A percentile compares a stretch with the other conserved stretches of the same genome.
These are phyloP conservation scores for Drosophila sordidula DNA, from an alignment of 2,888 invertebrate genomes.

Conservation along the genomic window DNA sequence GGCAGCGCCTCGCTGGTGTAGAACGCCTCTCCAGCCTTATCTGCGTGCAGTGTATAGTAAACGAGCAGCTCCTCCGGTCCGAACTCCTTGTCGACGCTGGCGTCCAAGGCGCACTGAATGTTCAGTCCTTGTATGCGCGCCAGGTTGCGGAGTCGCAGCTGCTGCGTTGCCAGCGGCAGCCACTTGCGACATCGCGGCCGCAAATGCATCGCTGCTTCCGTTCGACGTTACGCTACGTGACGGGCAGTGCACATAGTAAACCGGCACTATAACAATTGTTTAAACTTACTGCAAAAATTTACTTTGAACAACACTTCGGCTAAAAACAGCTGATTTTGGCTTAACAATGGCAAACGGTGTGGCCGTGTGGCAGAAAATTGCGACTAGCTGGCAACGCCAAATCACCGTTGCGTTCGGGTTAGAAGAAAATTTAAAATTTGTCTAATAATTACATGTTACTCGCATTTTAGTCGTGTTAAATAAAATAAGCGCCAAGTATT, in stretches of 20 bases:
- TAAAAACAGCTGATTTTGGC: constrained; percentile 62
- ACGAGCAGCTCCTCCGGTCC: constrained; percentile 85
- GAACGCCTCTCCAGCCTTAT: constrained; percentile 92
- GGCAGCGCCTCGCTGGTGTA: constrained; percentile 92
- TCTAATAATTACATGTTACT: too few relatives aligned
- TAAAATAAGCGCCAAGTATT: too few relatives aligned
- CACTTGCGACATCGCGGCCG: constrained; percentile 80
- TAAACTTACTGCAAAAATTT: constrained; percentile 38
- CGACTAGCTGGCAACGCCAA: constrained; percentile 25
- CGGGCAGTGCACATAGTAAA: constrained; percentile 40
- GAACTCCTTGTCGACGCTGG: constrained; percentile 10
- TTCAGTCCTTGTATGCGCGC: constrained; percentile 90
- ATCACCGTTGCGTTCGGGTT: neutral
- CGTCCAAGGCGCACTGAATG: constrained; percentile 77
- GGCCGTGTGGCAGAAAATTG: constrained; percentile 5
- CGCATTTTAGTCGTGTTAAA: too few relatives aligned
- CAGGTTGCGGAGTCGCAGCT: constrained; percentile 92
- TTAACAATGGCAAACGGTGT: constrained; percentile 41
- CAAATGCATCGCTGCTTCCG: constrained; percentile 65
- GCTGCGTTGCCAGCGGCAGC: constrained; percentile 91
- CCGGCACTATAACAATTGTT: constrained; percentile 22
- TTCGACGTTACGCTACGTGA: constrained; percentile 41
- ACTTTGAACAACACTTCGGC: constrained; percentile 41
- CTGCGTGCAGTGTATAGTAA: constrained; percentile 92
- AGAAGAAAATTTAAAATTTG: too few relatives aligned